Percentiles rank a stretch among this genome's conserved stretches.
These are phyloP conservation scores for Genyomyrus donnyi DNA, from an alignment of 2,113 vertebrate species.

Conservation along the genomic window DNA sequence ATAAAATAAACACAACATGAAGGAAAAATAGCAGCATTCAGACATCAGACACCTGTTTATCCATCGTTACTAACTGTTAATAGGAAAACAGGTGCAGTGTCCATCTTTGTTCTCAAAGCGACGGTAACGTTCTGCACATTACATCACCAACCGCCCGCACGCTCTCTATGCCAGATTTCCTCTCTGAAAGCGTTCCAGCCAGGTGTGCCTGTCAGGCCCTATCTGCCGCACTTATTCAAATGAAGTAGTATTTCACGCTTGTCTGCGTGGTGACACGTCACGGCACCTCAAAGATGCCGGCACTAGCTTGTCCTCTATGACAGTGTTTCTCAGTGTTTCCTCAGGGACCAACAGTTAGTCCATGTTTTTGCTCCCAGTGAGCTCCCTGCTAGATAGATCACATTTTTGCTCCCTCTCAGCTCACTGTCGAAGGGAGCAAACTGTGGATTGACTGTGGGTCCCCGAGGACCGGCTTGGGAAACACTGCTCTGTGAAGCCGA, in stretches of 20 bases:
- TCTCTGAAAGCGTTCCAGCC: slow-evolving; percentile 57
- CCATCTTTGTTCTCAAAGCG: slow-evolving; percentile 40
- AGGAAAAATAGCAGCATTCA: slow-evolving; percentile 53
- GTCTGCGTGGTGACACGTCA: slow-evolving; percentile 29
- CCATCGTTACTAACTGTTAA: slow-evolving; percentile 44
- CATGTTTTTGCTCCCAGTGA: not conserved
- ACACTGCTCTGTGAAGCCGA: not conserved
- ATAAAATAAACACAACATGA: not conserved
- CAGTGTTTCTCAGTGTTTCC: not conserved
- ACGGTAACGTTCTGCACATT: slow-evolving; percentile 52
- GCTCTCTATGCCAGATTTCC: slow-evolving; percentile 55
- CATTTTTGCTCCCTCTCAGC: not conserved
- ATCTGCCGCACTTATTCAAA: slow-evolving; percentile 50
- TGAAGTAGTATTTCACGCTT: slow-evolving; percentile 29
- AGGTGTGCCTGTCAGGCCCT: slow-evolving; percentile 51
- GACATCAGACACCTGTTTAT: slow-evolving; percentile 13
- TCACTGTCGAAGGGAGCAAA: not conserved
- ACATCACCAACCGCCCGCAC: slow-evolving; percentile 54
- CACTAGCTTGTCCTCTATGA: not conserved
- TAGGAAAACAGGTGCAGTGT: slow-evolving; percentile 57
- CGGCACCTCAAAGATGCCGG: not conserved
- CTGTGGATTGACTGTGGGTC: not conserved
- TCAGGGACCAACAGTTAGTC: not conserved
- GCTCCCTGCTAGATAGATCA: not conserved
- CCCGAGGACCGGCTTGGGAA: not conserved